phyloP scores from a whole-genome alignment of 2,113 vertebrate genomes.

The Hippocampus zosterae region DNA sequence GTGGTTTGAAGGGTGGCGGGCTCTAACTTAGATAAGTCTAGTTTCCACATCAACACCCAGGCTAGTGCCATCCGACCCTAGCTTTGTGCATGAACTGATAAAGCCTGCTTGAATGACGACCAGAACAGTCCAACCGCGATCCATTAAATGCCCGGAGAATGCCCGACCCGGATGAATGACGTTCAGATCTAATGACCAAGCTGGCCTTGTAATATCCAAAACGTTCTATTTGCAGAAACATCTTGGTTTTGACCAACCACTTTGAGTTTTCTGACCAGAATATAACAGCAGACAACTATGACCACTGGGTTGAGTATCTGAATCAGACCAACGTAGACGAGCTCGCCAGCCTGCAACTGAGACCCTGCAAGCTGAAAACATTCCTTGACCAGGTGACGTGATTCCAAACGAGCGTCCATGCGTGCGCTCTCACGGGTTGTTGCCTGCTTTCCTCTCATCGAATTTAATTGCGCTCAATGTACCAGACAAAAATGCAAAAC shows the following conservation, averaged over 20 bases:
- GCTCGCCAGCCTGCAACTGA: constrained; percentile 65
- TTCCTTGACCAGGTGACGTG: constrained; percentile 82
- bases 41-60: neutral
- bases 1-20: neutral
- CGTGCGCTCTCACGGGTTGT: neutral
- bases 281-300: constrained; percentile 74
- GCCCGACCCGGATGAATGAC: neutral
- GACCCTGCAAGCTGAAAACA: constrained; percentile 71
- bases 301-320: constrained; percentile 56
- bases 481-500: constrained; percentile 30
- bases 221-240: constrained; percentile 74
- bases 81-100: neutral
- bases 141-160: neutral
- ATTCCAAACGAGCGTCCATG: neutral
- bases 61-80: neutral
- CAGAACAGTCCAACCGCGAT: neutral
- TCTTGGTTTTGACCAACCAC: constrained; percentile 74
- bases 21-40: neutral
- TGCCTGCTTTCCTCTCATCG: neutral
- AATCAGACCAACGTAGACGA: constrained; percentile 56
- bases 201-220: neutral
- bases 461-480: constrained; percentile 61
- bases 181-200: neutral
- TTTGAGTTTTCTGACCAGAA: constrained; percentile 80
- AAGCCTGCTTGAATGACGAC: neutral